A percentile compares a stretch with the other conserved stretches of the same genome.
Conservation (phyloP, 2,888 invertebrate genomes). For the Lysandra coridon region DNA sequence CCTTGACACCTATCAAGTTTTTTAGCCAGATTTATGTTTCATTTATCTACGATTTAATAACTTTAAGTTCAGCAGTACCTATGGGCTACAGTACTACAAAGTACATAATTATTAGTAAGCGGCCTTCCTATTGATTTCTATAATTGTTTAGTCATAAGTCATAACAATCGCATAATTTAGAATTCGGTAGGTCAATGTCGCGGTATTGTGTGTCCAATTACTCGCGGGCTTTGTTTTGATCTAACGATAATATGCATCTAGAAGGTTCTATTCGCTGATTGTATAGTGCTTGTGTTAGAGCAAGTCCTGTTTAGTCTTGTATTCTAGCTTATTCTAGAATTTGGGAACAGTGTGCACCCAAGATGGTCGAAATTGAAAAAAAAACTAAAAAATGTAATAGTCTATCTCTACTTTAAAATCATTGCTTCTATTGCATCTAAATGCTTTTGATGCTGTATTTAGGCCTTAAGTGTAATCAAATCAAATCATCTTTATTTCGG, state of each 20-base stretch:
- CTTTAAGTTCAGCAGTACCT: not conserved
- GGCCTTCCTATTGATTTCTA: slow-evolving; percentile 6
- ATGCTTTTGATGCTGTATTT: not conserved
- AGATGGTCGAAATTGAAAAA: not conserved
- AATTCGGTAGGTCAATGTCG: slow-evolving; percentile 43
- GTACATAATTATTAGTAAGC: not conserved
- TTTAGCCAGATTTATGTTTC: not conserved
- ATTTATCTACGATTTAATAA: not conserved
- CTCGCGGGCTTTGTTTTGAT: slow-evolving; percentile 25
- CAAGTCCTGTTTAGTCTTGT: not conserved
- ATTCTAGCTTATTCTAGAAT: not conserved
- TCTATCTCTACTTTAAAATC: not conserved
- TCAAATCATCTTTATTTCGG: too few relatives aligned
- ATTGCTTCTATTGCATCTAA: too few relatives aligned
- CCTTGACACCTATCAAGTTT: too few relatives aligned
- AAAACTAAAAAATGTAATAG: not conserved
- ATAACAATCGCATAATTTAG: slow-evolving; percentile 36
- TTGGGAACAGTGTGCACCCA: not conserved
- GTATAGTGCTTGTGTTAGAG: not conserved
- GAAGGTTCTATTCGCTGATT: not conserved
- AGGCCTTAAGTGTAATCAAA: not conserved
- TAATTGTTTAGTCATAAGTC: slow-evolving; percentile 32
- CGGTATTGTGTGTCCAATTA: slow-evolving; percentile 28
- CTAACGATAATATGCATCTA: not conserved
- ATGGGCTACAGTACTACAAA: not conserved